Evolutionary conservation across 2,797 vertebrate genomes (phyloP).

Genomic region (Acrossocheilus wenchowensis): DNA sequence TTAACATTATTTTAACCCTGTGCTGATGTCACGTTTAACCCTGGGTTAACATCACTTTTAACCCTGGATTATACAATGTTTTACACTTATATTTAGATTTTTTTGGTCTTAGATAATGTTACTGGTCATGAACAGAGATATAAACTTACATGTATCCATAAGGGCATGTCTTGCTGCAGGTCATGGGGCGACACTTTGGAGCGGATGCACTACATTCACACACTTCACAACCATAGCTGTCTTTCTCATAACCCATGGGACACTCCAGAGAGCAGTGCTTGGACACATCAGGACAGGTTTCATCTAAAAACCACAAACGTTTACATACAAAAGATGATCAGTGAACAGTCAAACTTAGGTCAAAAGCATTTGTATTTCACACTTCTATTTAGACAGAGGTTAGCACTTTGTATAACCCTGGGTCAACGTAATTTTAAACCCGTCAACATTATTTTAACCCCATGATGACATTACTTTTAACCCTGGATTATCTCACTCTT

Average conservation of each 20-base stretch:
- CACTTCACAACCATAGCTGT: conserved; percentile 80
- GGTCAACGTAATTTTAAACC: background rate
- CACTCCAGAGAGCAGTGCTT: conserved; percentile 79
- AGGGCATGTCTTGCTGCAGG: conserved; percentile 83
- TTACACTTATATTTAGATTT: background rate
- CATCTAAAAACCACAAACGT: conserved; percentile 73
- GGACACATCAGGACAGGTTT: conserved; percentile 79
- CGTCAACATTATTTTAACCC: conserved; percentile 22
- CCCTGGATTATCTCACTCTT: background rate
- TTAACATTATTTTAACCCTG: background rate
- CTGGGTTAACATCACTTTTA: background rate
- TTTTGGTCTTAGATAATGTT: background rate
- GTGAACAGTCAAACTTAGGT: conserved; percentile 28
- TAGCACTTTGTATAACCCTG: background rate
- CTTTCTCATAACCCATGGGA: conserved; percentile 77
- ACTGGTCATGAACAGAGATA: background rate
- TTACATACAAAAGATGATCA: background rate
- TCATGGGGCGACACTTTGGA: conserved; percentile 77
- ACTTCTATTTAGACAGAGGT: background rate
- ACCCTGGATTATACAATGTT: background rate
- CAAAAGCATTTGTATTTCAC: background rate
- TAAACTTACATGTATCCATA: conserved; percentile 83
- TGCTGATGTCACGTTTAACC: background rate
- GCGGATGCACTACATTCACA: conserved; percentile 76
- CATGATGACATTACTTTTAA: background rate